Base-by-base conservation (phyloP, 2,113 vertebrate genomes). In the Nothobranchius furzeri region DNA sequence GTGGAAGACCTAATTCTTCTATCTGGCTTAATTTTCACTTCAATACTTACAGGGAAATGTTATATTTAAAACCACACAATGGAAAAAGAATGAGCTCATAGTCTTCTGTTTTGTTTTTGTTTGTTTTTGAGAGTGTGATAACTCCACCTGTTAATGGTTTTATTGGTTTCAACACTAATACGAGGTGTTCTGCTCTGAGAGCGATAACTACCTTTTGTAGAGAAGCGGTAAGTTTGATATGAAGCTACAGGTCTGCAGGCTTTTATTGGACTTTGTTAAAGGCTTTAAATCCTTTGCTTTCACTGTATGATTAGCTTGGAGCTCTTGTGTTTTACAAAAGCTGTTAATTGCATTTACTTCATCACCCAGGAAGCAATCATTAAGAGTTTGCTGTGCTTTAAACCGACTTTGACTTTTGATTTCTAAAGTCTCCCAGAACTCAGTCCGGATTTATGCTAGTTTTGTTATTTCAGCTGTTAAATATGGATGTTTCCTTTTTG, bases 351-450 rank as follows among this genome's bases (percentile, higher is more conserved):
- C 14, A 48, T 42, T 50, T 48, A 42, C 10, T 47, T 20, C 15
- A 35, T 62, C 15, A 17, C 35, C 15, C n/a, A 36, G 46, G 9
- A 56, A 48, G 35, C 7, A 13, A 30, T 42, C 3, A 3, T 53
- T 37, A 24, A 42, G 25, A 61, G n/a, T 54, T 60, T 12, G 25
- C 30, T 40, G 37, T 37, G 35, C 12, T 60, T 68, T n/a, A 68
- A 40, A 15, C 12, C 4, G 43, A 58, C 17, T 58, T 68, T 51
- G 47, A 52, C 20, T 53, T 60, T 4, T 60, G 25, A 20, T 57
- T 11, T 20, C 40, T 7, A 17, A 57, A 17, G 54, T 57, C 6
- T 20, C 37, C n/a, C 12, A 52, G 8, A 12, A 24, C 50, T 52
- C 9, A 45, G 3, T 11, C 43, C 12, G 7, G 47, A 17, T 49